Conservation (phyloP, 2,113 vertebrate genomes). For the Dicentrarchus labrax region DNA sequence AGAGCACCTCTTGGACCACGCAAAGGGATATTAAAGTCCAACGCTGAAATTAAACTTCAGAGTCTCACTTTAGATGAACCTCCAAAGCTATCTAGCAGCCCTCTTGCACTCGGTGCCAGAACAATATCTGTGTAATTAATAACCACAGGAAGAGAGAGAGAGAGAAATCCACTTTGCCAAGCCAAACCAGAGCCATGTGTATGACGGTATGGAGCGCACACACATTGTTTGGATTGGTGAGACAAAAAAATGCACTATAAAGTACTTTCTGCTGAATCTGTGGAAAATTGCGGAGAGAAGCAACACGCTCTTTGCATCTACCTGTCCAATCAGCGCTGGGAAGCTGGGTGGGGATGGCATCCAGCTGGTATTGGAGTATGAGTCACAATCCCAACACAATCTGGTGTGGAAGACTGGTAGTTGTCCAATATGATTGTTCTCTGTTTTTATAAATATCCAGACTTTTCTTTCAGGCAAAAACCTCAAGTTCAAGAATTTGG, state of each 20-base stretch:
- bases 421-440: not conserved
- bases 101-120: constrained; percentile 63
- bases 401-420: constrained; percentile 9
- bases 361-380: constrained; percentile 71
- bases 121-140: constrained; percentile 80
- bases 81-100: constrained; percentile 76
- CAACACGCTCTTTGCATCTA: constrained; percentile 65
- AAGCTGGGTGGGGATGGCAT: constrained; percentile 56
- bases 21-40: constrained; percentile 70
- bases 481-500: not conserved
- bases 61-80: constrained; percentile 68
- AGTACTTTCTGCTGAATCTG: constrained; percentile 83
- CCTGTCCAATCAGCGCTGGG: constrained; percentile 75
- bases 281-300: constrained; percentile 77
- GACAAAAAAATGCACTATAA: constrained; percentile 80
- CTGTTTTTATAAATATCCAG: constrained; percentile 7
- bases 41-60: constrained; percentile 75
- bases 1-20: constrained; percentile 71
- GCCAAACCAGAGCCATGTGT: constrained; percentile 75
- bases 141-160: constrained; percentile 65
- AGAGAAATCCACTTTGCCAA: constrained; percentile 55
- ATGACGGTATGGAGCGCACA: constrained; percentile 54
- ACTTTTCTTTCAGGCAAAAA: constrained; percentile 15
- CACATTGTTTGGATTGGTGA: constrained; percentile 77
- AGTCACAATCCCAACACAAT: constrained; percentile 64